Conservation (phyloP, 1,140 invertebrate genomes). For the Drosophila subobscura region DNA sequence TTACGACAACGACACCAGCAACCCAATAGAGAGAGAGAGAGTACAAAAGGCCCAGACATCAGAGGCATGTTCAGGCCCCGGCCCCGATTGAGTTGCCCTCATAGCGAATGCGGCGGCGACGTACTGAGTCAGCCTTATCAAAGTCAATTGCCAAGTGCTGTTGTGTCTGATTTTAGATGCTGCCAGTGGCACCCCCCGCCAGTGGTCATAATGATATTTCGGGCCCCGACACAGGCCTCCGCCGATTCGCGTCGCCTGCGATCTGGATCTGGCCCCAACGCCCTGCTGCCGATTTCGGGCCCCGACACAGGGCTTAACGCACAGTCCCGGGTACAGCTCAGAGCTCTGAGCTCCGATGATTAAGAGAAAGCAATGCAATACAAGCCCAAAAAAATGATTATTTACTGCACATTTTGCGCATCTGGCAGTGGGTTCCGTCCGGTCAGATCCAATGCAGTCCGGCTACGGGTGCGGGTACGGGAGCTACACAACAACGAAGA, state of each 20-base stretch:
- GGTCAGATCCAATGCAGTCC: conserved; percentile 6
- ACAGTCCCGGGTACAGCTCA: background rate
- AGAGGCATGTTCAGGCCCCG: conserved; percentile 71
- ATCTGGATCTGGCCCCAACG: background rate
- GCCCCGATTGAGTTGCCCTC: conserved; percentile 33
- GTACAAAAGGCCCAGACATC: conserved; percentile 31
- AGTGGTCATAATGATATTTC: too few relatives aligned
- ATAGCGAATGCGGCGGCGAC: conserved; percentile 31
- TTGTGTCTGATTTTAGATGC: conserved; percentile 37
- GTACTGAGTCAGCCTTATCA: conserved; percentile 69
- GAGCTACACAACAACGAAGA: conserved; percentile 6
- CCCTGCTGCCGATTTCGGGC: conserved; percentile 58
- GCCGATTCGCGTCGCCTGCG: too few relatives aligned
- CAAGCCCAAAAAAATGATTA: background rate
- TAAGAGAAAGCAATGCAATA: conserved; percentile 44
- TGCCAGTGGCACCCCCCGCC: conserved; percentile 19
- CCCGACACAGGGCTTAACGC: conserved; percentile 44
- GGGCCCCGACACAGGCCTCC: conserved; percentile 7
- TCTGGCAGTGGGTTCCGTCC: background rate
- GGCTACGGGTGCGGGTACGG: background rate
- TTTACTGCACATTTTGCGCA: too few relatives aligned
- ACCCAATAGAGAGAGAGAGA: conserved; percentile 11
- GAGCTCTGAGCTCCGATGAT: conserved; percentile 28
- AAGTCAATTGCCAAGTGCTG: conserved; percentile 6
- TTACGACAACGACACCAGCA: conserved; percentile 4